These are phyloP conservation scores for Esox lucius DNA, from an alignment of 2,797 vertebrate genomes.

Conservation along the genomic window DNA sequence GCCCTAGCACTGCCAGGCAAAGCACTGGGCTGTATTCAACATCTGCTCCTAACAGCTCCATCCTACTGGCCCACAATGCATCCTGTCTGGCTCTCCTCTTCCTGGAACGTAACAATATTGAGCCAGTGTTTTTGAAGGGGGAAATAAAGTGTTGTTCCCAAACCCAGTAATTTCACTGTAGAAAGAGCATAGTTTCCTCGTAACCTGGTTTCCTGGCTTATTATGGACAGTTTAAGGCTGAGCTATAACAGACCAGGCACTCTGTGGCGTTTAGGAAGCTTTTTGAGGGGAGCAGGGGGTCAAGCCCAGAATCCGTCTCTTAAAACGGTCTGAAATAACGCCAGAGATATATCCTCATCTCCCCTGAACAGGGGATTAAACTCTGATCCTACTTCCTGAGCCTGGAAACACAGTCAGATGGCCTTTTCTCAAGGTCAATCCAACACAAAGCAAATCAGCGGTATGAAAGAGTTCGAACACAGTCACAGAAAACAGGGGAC, in stretches of 20 bases:
- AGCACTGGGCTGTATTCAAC: constrained; percentile 12
- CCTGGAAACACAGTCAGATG: constrained; percentile 12
- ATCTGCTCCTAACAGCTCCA: constrained; percentile 12
- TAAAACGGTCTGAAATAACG: constrained; percentile 36
- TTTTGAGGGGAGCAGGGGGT: constrained; percentile 21
- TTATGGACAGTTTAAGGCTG: constrained; percentile 1
- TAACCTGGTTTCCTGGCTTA: constrained; percentile 11
- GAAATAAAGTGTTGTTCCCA: not conserved
- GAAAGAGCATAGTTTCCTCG: constrained; percentile 12
- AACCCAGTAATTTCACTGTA: constrained; percentile 6
- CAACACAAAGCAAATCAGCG: not conserved
- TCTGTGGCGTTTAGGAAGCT: constrained; percentile 27
- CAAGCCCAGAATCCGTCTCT: constrained; percentile 27
- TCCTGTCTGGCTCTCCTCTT: not conserved
- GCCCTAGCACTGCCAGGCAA: constrained; percentile 14
- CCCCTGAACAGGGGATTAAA: constrained; percentile 38
- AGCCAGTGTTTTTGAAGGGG: not conserved
- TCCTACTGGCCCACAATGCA: not conserved
- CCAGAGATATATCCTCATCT: constrained; percentile 18
- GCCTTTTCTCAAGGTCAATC: constrained; percentile 26
- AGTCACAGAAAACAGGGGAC: too few relatives aligned
- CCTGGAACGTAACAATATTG: not conserved
- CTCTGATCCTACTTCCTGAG: constrained; percentile 34
- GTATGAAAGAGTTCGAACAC: not conserved
- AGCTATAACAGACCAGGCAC: constrained; percentile 6